Evolutionary conservation across 2,797 vertebrate species (phyloP).

Genomic region (Acropternis orthonyx): DNA sequence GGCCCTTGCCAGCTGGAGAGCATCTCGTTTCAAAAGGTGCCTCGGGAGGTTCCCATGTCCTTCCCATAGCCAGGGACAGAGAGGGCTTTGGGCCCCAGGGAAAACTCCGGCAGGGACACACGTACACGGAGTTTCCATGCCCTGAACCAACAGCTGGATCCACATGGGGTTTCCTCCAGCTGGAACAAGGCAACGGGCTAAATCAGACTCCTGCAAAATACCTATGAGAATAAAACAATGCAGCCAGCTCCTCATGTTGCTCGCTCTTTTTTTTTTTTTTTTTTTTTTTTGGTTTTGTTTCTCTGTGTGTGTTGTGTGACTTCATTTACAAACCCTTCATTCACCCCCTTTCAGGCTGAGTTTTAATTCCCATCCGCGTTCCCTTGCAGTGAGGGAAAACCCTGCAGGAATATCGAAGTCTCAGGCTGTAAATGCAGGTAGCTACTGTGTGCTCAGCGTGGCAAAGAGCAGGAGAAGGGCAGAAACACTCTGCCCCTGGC

Average conservation of each 20-base stretch:
- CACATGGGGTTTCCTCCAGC: background rate
- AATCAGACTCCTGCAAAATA: background rate
- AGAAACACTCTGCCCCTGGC: background rate
- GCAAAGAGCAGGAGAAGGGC: background rate
- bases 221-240: conserved; percentile 3
- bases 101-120: background rate
- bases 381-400: background rate
- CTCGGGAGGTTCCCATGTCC: background rate
- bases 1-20: background rate
- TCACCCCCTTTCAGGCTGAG: background rate
- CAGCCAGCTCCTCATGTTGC: background rate
- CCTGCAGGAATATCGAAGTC: rapidly evolving
- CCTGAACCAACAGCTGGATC: conserved; percentile 19
- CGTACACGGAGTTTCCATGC: background rate
- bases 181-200: background rate
- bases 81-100: background rate
- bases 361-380: background rate
- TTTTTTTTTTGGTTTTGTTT: background rate
- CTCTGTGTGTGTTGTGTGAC: background rate
- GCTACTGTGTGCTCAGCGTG: background rate
- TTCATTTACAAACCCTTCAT: background rate
- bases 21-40: background rate
- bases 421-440: background rate
- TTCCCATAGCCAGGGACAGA: background rate
- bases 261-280: background rate